Percentiles rank a stretch among this genome's conserved stretches.
These are phyloP conservation scores for Oncorhynchus tshawytscha DNA, from an alignment of 2,113 vertebrate genomes.

Conservation along the genomic window DNA sequence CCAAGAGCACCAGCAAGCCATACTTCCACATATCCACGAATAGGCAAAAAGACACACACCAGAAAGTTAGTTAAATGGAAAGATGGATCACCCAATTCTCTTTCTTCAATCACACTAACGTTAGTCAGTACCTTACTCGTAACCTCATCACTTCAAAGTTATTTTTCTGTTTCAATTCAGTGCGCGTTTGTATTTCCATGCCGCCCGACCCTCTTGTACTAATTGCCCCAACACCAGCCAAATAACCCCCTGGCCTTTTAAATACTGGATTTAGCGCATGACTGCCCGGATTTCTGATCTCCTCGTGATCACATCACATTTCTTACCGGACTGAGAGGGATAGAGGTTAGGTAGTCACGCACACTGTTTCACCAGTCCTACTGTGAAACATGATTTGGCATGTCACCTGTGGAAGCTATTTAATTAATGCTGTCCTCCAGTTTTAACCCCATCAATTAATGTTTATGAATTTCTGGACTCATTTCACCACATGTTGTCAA, in stretches of 20 bases:
- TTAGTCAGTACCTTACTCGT: not conserved
- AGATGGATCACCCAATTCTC: not conserved
- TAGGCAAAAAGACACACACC: not conserved
- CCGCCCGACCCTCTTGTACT: conserved; percentile 11
- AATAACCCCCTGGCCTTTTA: conserved; percentile 69
- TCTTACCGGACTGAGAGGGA: conserved; percentile 65
- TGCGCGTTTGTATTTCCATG: conserved; percentile 4
- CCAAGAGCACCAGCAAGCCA: conserved; percentile 39
- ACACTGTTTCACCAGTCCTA: conserved; percentile 7
- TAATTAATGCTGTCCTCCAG: too few relatives aligned
- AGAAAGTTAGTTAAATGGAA: not conserved
- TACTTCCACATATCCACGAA: conserved; percentile 35
- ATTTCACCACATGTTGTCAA: too few relatives aligned
- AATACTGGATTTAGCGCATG: conserved; percentile 88
- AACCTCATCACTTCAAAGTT: conserved; percentile 10
- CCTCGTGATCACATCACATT: conserved; percentile 87
- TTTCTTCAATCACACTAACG: not conserved
- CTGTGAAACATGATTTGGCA: conserved; percentile 19
- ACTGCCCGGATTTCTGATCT: conserved; percentile 80
- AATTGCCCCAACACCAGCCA: conserved; percentile 75
- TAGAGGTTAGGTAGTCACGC: conserved; percentile 49
- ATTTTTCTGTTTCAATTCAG: conserved; percentile 5
- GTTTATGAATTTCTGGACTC: too few relatives aligned
- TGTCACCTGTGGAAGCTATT: too few relatives aligned
- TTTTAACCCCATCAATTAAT: too few relatives aligned